Percentiles rank a stretch among this genome's conserved stretches.
These are phyloP conservation scores for Mimachlamys varia DNA, from an alignment of 2,888 invertebrate genomes.

Conservation along the genomic window DNA sequence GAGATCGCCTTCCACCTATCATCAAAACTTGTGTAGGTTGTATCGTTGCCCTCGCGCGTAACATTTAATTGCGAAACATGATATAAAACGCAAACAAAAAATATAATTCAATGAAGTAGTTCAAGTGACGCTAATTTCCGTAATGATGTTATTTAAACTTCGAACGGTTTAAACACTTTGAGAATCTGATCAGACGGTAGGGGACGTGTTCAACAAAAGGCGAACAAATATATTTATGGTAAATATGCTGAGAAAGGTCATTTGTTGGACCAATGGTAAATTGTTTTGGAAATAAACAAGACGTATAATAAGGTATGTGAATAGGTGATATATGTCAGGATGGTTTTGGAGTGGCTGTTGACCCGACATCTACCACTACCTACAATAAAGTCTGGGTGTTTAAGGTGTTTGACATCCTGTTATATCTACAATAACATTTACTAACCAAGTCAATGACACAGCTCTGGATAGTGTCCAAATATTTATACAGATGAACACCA, in stretches of 20 bases:
- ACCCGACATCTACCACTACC: neutral
- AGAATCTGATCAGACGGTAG: neutral
- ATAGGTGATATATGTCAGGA: neutral
- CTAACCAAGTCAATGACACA: neutral
- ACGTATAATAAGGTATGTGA: neutral
- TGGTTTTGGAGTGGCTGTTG: conserved; percentile 2
- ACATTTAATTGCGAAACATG: neutral
- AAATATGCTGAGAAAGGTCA: conserved; percentile 6
- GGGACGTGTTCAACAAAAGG: neutral
- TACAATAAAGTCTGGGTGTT: neutral
- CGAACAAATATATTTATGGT: neutral
- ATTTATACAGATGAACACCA: neutral
- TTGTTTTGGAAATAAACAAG: conserved; percentile 2
- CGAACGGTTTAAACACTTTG: neutral
- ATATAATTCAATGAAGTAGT: neutral
- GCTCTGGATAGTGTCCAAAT: neutral
- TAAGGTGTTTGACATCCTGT: neutral
- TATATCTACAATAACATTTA: neutral
- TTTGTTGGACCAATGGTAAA: neutral
- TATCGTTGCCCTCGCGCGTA: neutral
- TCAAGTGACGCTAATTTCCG: neutral
- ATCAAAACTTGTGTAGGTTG: neutral
- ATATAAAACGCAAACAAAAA: conserved; percentile 10
- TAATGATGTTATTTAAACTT: conserved; percentile 11
- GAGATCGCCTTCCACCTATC: neutral